Conservation (phyloP, 2,888 invertebrate species). For the Nesidiocoris tenuis region DNA sequence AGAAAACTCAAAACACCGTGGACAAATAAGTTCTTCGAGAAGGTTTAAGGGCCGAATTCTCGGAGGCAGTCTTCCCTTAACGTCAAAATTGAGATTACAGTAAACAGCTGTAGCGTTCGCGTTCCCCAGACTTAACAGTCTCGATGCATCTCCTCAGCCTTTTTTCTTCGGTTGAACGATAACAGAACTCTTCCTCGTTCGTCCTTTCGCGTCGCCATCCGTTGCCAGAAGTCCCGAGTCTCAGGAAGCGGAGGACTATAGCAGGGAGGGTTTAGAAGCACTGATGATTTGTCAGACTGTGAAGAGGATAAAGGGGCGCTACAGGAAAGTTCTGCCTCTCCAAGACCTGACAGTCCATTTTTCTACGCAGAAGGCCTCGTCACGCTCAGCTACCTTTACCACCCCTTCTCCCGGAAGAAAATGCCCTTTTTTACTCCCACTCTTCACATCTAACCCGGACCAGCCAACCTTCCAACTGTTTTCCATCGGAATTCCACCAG, state of each 20-base stretch:
- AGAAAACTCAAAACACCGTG: too few relatives aligned
- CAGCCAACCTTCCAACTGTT: constrained; percentile 7
- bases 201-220: background rate
- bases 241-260: background rate
- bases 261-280: background rate
- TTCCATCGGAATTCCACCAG: constrained; percentile 5
- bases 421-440: background rate
- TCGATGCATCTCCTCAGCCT: too few relatives aligned
- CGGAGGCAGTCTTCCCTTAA: too few relatives aligned
- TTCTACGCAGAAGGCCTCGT: constrained; percentile 4
- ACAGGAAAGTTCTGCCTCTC: background rate
- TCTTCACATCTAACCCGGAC: constrained; percentile 30
- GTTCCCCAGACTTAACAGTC: too few relatives aligned
- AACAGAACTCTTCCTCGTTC: background rate
- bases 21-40: too few relatives aligned
- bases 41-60: too few relatives aligned
- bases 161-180: background rate
- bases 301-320: background rate
- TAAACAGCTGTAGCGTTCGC: too few relatives aligned
- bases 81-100: too few relatives aligned
- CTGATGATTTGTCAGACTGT: background rate
- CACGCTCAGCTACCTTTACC: constrained; percentile 1
- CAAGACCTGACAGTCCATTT: constrained; percentile 20
- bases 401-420: background rate
- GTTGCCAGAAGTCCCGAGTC: background rate